Base-by-base conservation (phyloP, 2,888 invertebrate genomes). In the Nesidiocoris tenuis region DNA sequence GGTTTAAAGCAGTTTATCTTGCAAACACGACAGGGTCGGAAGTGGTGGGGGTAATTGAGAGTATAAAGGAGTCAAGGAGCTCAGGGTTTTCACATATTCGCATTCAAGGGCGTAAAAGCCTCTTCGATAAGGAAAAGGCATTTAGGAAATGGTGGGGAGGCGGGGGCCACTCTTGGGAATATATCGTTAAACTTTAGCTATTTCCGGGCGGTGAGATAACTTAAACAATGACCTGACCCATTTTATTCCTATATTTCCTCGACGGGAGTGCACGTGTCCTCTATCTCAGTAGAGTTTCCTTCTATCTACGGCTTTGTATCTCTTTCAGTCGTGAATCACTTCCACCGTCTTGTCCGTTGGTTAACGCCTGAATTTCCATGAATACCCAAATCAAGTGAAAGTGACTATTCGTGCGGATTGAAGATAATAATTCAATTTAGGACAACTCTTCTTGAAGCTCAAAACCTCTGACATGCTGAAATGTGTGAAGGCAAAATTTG, bases 141-240 rank as follows among this genome's bases (percentile, higher is more conserved):
- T 39, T 39, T 39, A 39, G 39, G 39, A 39, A 39, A 39, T 39
- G 39, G 39, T 3, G 5, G 39, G 39, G 39, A 39, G 12, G 12
- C 12, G 39, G 39, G 39, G 5, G 39, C 3, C 39, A 1, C 64
- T 24, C 64, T 16, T n/a, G 64, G 64, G 64, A 64, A 64, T 64
- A 64, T 64, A 64, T 64, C 22, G 64, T 64, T 64, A 22, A 64
- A 64, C 24, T 64, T 64, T 21, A 21, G 23, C 64, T 23, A 64
- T 64, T 64, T 64, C 64, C 25, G 64, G 19, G 64, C 64, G 23
- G 64, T 64, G 23, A 64, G 64, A 64, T 64, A 64, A 64, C 64
- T 64, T 64, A 21, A 64, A 64, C 64, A 64, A 64, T 64, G 64
- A 22, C n/a, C 1, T 24, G 64, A 64, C 64, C 64, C 22, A 64